Evolutionary conservation across 1,140 invertebrate species (phyloP).

Genomic region (Eulimnadia texana): DNA sequence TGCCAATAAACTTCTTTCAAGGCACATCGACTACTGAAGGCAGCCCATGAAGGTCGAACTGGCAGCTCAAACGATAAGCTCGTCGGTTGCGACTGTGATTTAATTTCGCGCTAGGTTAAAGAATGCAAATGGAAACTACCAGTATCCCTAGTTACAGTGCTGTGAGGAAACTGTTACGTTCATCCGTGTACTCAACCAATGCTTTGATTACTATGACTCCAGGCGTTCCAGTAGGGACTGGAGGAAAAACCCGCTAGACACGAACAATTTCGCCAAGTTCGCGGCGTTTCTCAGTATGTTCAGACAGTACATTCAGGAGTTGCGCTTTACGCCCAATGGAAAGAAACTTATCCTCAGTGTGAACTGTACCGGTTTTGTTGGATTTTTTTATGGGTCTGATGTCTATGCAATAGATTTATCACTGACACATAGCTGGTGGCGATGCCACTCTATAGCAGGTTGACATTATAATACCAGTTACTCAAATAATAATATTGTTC

Average conservation of each 20-base stretch:
- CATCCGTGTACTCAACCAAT: no score
- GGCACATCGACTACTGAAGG: background rate
- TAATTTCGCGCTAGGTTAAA: background rate
- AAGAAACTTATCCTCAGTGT: no score
- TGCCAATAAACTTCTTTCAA: background rate
- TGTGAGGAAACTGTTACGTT: background rate
- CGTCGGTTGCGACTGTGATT: background rate
- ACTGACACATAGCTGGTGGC: constrained; percentile 13
- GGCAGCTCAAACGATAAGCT: background rate
- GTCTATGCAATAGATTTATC: background rate
- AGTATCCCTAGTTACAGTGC: background rate
- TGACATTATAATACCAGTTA: no score
- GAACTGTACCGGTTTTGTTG: background rate
- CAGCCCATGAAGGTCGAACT: background rate
- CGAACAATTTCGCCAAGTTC: no score
- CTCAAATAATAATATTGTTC: no score
- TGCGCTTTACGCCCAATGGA: no score
- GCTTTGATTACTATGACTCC: no score
- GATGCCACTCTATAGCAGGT: no score
- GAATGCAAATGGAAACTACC: background rate
- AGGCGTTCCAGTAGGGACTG: no score
- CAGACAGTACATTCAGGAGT: no score
- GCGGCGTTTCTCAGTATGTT: no score
- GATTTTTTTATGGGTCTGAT: background rate
- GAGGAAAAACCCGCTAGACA: no score